phyloP scores from a whole-genome alignment of 2,113 vertebrate genomes.

The Amazona vittata region DNA sequence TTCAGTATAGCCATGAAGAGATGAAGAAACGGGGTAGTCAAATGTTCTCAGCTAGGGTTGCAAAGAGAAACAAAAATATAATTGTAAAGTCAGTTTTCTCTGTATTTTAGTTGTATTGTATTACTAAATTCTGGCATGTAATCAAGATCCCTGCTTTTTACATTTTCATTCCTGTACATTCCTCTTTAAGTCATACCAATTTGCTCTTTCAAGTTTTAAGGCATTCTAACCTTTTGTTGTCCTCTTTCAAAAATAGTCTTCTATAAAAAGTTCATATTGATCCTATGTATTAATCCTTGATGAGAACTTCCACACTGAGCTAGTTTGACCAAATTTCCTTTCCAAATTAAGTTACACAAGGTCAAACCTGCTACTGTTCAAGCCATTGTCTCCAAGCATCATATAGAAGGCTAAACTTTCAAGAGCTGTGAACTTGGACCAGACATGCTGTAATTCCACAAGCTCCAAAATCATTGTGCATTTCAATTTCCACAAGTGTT shows the following conservation, averaged over 20 bases:
- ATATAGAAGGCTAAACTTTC: not conserved
- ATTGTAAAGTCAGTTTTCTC: not conserved
- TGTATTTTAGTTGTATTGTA: not conserved
- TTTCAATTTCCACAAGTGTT: not conserved
- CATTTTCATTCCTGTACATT: not conserved
- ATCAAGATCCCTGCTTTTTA: not conserved
- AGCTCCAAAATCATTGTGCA: not conserved
- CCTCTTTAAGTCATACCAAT: conserved; percentile 11
- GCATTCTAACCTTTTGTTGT: conserved; percentile 50
- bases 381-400: not conserved
- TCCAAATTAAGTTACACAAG: conserved; percentile 58
- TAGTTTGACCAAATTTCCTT: conserved; percentile 36
- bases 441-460: not conserved
- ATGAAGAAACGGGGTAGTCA: not conserved
- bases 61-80: not conserved
- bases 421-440: not conserved
- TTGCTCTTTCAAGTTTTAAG: conserved; percentile 18
- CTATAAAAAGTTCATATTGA: conserved; percentile 56
- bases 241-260: conserved; percentile 42
- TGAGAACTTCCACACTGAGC: not conserved
- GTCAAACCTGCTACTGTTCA: conserved; percentile 11
- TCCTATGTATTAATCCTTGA: conserved; percentile 44
- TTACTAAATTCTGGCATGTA: not conserved
- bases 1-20: not conserved
- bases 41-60: not conserved